Percentiles rank a stretch among this genome's conserved stretches.
phyloP scores from a whole-genome alignment of 2,888 invertebrate species.

The Tetanocera ferruginea region DNA sequence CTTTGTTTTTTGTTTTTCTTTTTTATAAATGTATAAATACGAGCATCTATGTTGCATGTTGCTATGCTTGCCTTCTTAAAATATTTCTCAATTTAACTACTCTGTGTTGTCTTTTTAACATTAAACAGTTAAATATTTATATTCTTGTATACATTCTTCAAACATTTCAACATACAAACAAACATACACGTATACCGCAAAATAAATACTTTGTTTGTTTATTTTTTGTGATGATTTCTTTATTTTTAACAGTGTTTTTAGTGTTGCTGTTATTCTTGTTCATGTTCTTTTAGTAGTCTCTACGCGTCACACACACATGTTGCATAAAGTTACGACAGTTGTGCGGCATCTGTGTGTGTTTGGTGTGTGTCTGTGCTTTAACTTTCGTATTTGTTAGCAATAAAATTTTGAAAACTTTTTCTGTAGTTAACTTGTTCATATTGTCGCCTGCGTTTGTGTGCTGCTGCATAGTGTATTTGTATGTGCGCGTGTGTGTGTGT shows the following conservation, averaged over 20 bases:
- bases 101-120: no score
- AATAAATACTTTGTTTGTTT: not conserved
- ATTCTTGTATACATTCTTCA: no score
- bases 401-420: conserved; percentile 3
- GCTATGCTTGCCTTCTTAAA: no score
- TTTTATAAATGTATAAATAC: no score
- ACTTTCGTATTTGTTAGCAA: not conserved
- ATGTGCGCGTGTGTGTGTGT: conserved; percentile 38
- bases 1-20: no score
- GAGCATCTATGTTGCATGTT: no score
- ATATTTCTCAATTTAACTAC: no score
- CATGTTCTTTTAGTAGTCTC: not conserved
- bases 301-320: not conserved
- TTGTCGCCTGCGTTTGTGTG: not conserved
- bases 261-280: not conserved
- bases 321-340: not conserved
- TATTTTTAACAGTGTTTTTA: not conserved
- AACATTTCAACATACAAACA: no score
- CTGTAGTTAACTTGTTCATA: not conserved
- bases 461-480: conserved; percentile 15
- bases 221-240: not conserved
- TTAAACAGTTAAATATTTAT: no score
- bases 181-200: no score
- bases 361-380: not conserved
- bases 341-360: not conserved